phyloP scores from a whole-genome alignment of 1,140 invertebrate species.

The Rhyzopertha dominica region DNA sequence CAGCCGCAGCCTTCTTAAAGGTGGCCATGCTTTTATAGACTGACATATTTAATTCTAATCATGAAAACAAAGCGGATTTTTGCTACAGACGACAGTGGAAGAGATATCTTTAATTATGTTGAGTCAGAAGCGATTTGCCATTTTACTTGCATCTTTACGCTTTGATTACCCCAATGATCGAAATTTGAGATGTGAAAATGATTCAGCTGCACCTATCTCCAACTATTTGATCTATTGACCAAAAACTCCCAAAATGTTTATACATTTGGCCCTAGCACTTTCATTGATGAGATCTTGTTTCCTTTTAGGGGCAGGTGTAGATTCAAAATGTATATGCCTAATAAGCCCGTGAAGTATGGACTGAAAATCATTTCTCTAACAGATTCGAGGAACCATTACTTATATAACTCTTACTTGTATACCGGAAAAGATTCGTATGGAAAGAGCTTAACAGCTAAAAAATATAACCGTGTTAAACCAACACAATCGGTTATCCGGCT shows the following conservation, averaged over 20 bases:
- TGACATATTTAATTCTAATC: too few species aligned
- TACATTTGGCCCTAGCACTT: conserved; percentile 25
- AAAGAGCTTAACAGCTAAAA: conserved; percentile 18
- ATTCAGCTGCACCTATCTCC: too few species aligned
- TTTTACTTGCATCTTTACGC: too few species aligned
- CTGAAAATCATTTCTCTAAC: conserved; percentile 44
- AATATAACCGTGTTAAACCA: conserved; percentile 25
- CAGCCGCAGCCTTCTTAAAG: too few species aligned
- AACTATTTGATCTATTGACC: conserved; percentile 8
- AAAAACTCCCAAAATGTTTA: conserved; percentile 32
- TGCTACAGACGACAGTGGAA: too few species aligned
- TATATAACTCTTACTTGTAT: conserved; percentile 39
- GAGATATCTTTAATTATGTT: too few species aligned
- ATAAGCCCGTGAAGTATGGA: conserved; percentile 47
- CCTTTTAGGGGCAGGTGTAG: conserved; percentile 43
- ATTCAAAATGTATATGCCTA: conserved; percentile 47
- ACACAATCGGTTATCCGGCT: conserved; percentile 36
- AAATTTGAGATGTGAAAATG: too few species aligned
- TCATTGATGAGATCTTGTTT: conserved; percentile 43
- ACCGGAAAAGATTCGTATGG: conserved; percentile 39
- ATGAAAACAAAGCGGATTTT: too few species aligned
- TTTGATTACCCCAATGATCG: too few species aligned
- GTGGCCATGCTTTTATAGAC: too few species aligned
- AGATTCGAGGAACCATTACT: conserved; percentile 38
- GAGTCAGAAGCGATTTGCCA: too few species aligned